A percentile compares a stretch with the other conserved stretches of the same genome.
Evolutionary conservation across 2,888 invertebrate genomes (phyloP).

Genomic region (Cephus spinipes): DNA sequence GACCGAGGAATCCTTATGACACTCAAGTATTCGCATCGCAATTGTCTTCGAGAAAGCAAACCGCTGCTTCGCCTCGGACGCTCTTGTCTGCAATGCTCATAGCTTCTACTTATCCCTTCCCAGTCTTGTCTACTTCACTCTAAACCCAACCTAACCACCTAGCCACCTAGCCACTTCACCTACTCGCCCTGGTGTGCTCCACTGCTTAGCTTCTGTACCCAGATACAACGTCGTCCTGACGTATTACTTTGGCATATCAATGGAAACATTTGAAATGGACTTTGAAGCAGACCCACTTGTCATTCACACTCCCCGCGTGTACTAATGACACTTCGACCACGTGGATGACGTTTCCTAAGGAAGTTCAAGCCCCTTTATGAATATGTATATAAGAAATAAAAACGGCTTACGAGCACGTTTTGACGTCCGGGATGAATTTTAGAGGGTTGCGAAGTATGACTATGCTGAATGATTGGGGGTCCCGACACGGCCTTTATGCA

Average conservation of each 20-base stretch:
- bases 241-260: not conserved
- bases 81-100: not conserved
- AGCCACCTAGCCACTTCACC: not conserved
- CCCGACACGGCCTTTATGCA: not conserved
- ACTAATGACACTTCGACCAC: not conserved
- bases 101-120: not conserved
- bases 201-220: not conserved
- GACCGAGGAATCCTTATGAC: not conserved
- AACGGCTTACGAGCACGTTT: not conserved
- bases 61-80: not conserved
- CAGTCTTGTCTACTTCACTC: not conserved
- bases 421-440: not conserved
- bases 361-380: not conserved
- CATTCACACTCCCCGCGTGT: not conserved
- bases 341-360: not conserved
- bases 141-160: not conserved
- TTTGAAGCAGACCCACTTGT: not conserved
- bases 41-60: not conserved
- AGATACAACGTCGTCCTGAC: not conserved
- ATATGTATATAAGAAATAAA: not conserved
- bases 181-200: not conserved
- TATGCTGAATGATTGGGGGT: no score
- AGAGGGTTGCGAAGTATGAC: not conserved
- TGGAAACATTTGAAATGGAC: not conserved
- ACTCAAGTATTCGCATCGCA: not conserved